A percentile compares a stretch with the other conserved stretches of the same genome.
Evolutionary conservation across 23 tunicate species (phyloP).

Genomic region (Ciona savignyi): DNA sequence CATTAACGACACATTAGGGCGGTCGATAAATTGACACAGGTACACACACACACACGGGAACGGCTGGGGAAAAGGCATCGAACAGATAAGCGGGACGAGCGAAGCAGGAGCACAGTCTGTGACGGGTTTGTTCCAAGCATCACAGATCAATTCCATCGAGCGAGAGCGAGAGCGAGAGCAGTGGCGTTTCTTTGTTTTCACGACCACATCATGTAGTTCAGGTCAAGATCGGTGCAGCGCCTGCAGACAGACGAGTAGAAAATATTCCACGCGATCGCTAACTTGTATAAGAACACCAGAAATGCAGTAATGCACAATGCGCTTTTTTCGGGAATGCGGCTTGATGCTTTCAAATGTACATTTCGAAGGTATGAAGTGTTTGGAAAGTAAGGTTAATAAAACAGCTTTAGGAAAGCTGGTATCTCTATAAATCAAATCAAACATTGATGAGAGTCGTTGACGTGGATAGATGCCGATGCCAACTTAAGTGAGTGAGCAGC

Average conservation of each 20-base stretch:
- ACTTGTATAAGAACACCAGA: too few species aligned
- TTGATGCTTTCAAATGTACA: too few species aligned
- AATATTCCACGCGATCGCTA: too few species aligned
- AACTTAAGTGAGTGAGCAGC: background rate
- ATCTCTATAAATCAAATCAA: background rate
- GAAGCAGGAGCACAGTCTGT: background rate
- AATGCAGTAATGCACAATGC: too few species aligned
- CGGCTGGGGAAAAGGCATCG: background rate
- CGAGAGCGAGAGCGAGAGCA: too few species aligned
- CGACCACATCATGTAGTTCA: too few species aligned
- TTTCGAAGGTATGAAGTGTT: too few species aligned
- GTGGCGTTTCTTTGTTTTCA: too few species aligned
- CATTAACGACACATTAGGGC: background rate
- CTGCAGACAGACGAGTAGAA: too few species aligned
- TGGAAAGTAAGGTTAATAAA: background rate
- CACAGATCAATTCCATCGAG: background rate
- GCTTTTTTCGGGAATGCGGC: too few species aligned
- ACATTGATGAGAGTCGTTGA: background rate
- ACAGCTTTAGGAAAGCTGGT: background rate
- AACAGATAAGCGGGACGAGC: conserved; percentile 1
- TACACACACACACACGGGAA: background rate
- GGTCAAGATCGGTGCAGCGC: too few species aligned
- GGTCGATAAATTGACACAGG: background rate
- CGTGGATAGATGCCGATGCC: background rate
- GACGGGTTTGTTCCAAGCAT: background rate